Conservation (phyloP, 2,888 invertebrate genomes). For the Stomorhina lunata region DNA sequence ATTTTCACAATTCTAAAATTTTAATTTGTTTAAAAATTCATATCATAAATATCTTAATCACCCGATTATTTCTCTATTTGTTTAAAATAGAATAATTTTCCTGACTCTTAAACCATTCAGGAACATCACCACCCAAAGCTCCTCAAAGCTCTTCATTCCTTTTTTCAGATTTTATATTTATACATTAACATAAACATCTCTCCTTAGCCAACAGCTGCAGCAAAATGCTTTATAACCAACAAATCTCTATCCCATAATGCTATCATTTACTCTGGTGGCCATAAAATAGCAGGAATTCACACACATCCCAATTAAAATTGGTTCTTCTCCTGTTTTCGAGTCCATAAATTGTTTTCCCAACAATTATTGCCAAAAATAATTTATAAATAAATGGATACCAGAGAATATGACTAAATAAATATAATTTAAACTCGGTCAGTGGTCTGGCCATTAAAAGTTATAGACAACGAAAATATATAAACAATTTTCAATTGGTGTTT, state of each 20-base stretch:
- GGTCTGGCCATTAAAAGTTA: constrained; percentile 37
- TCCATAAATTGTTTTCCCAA: constrained; percentile 44
- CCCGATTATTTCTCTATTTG: not conserved
- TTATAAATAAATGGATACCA: constrained; percentile 6
- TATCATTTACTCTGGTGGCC: not conserved
- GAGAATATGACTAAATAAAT: constrained; percentile 60
- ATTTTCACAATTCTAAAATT: not conserved
- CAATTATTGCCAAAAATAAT: constrained; percentile 50
- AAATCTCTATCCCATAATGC: not conserved
- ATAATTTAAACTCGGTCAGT: constrained; percentile 58
- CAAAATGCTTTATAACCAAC: too few relatives aligned
- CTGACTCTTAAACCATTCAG: not conserved
- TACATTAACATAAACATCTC: constrained; percentile 38
- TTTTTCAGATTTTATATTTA: too few relatives aligned
- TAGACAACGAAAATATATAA: too few relatives aligned
- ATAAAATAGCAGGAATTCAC: constrained; percentile 44
- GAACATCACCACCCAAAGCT: not conserved
- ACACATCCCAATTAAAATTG: not conserved
- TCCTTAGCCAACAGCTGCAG: not conserved
- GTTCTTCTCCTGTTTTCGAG: not conserved
- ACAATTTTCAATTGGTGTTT: not conserved
- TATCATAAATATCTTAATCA: not conserved
- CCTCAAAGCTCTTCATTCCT: too few relatives aligned
- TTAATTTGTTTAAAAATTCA: not conserved
- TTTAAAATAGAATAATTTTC: constrained; percentile 3